Evolutionary conservation across 92 coral and sea anemone genomes (phyloP).

Genomic region (Diadumene lineata): DNA sequence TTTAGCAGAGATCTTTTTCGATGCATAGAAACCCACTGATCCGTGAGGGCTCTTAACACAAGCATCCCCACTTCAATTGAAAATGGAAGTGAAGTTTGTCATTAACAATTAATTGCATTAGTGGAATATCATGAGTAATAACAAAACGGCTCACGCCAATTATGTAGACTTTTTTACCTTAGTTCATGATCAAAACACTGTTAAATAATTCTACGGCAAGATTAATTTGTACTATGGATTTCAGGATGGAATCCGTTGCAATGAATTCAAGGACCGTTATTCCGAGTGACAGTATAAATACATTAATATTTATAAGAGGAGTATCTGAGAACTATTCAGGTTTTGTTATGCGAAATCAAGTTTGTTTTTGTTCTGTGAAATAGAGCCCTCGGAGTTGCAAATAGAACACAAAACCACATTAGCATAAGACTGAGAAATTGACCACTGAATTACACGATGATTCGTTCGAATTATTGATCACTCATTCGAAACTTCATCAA

Average conservation of each 20-base stretch:
- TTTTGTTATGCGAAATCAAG: not conserved
- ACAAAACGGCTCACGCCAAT: constrained; percentile 11
- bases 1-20: not conserved
- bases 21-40: not conserved
- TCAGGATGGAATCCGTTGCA: not conserved
- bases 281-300: constrained; percentile 7
- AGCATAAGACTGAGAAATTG: not conserved
- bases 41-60: not conserved
- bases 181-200: not conserved
- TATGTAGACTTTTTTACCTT: not conserved
- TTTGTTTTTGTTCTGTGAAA: constrained; percentile 3
- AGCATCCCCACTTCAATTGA: constrained; percentile 16
- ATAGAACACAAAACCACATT: constrained; percentile 25
- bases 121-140: constrained; percentile 11
- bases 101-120: constrained; percentile 30
- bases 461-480: constrained; percentile 2
- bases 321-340: not conserved
- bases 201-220: not conserved
- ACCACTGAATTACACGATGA: not conserved
- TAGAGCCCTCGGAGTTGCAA: constrained; percentile 3
- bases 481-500: not conserved
- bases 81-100: constrained; percentile 21
- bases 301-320: constrained; percentile 18
- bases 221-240: not conserved
- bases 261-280: not conserved